Percentiles rank a stretch among this genome's conserved stretches.
These are phyloP conservation scores for Astyanax mexicanus DNA, from an alignment of 2,797 vertebrate species.

Conservation along the genomic window DNA sequence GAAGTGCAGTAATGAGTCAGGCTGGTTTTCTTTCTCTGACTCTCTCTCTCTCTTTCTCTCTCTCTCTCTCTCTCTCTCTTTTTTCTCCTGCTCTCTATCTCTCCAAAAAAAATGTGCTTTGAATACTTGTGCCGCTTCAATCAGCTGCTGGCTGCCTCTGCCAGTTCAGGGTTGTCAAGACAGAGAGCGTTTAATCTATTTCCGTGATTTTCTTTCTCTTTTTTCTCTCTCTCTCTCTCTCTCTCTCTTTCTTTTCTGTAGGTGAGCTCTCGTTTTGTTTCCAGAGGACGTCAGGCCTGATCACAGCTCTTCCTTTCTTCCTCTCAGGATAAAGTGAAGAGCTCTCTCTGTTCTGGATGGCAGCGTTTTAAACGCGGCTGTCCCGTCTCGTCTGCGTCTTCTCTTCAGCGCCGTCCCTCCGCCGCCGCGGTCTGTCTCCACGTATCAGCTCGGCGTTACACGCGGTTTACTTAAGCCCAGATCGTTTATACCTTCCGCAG, in stretches of 20 bases:
- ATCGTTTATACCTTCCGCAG: slow-evolving; percentile 12
- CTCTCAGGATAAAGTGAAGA: slow-evolving; percentile 16
- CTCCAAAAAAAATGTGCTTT: slow-evolving; percentile 38
- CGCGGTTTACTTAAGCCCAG: slow-evolving; percentile 21
- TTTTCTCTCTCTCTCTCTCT: too few species aligned
- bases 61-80: neutral
- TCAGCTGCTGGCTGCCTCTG: slow-evolving; percentile 44
- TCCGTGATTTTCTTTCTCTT: slow-evolving; percentile 48
- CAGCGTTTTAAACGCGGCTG: slow-evolving; percentile 19
- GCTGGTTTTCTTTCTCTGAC: slow-evolving; percentile 21
- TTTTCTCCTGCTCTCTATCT: too few species aligned
- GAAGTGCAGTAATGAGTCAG: slow-evolving; percentile 57
- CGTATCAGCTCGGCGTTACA: neutral
- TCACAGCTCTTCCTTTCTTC: slow-evolving; percentile 11
- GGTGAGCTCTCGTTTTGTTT: slow-evolving; percentile 40
- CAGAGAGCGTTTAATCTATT: slow-evolving; percentile 53
- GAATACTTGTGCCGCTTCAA: slow-evolving; percentile 48
- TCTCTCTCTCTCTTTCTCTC: neutral
- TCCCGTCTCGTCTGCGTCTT: neutral
- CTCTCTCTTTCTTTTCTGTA: too few species aligned
- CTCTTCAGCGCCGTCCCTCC: neutral
- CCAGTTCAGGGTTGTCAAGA: slow-evolving; percentile 63
- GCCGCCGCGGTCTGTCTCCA: neutral
- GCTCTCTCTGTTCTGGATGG: neutral
- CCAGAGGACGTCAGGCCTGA: slow-evolving; percentile 40